These are phyloP conservation scores for Anguilla megastoma DNA, from an alignment of 2,797 vertebrate species.

Conservation along the genomic window DNA sequence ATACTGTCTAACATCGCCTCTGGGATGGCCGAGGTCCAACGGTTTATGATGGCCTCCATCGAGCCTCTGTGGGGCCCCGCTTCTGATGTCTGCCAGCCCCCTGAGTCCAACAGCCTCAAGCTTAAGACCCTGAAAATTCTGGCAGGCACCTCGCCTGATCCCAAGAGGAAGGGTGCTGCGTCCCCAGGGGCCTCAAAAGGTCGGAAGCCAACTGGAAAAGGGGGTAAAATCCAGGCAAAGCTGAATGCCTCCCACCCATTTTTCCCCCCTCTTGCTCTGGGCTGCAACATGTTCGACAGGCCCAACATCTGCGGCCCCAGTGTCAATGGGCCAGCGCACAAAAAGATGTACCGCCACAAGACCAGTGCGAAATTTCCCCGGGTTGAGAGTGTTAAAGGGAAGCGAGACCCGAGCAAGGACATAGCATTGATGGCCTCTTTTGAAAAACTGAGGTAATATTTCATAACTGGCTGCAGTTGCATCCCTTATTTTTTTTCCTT, in stretches of 20 bases:
- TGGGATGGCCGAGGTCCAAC: conserved; percentile 98
- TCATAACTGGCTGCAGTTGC: conserved; percentile 90
- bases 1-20: conserved; percentile 99
- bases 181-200: conserved; percentile 80
- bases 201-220: conserved; percentile 86
- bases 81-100: conserved; percentile 85
- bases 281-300: conserved; percentile 94
- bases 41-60: conserved; percentile 99
- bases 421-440: conserved; percentile 94
- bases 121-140: conserved; percentile 99
- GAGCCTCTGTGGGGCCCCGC: conserved; percentile 95
- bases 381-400: conserved; percentile 96
- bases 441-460: conserved; percentile 99
- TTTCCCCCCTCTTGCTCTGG: conserved; percentile 82
- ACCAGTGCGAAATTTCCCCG: conserved; percentile 94
- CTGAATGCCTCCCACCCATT: conserved; percentile 78
- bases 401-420: conserved; percentile 94
- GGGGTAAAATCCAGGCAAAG: conserved; percentile 89
- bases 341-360: conserved; percentile 99
- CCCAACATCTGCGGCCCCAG: conserved; percentile 92
- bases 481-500: conserved; percentile 78
- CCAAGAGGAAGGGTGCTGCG: conserved; percentile 86
- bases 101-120: conserved; percentile 96
- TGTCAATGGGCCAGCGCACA: conserved; percentile 92
- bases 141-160: conserved; percentile 90